Evolutionary conservation across 1,140 invertebrate species (phyloP).

Genomic region (Atta colombica): DNA sequence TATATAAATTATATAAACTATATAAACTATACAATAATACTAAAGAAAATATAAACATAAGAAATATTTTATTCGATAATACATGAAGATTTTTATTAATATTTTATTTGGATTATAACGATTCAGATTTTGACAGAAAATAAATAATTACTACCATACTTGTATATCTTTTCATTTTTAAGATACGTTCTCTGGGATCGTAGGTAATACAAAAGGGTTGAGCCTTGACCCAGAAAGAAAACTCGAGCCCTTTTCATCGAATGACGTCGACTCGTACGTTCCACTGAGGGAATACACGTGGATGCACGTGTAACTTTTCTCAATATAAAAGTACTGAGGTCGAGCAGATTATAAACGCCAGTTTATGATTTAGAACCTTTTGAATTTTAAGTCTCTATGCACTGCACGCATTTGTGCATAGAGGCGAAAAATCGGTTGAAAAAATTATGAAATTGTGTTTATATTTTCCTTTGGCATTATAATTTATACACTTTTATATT

Average conservation of each 20-base stretch:
- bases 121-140: neutral
- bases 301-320: constrained; percentile 39
- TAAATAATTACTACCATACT: neutral
- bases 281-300: constrained; percentile 39
- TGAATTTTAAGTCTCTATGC: neutral
- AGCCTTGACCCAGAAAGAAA: constrained; percentile 57
- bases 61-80: neutral
- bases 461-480: too few species aligned
- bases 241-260: constrained; percentile 45
- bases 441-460: too few species aligned
- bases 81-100: neutral
- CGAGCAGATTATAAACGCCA: constrained; percentile 16
- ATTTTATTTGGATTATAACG: neutral
- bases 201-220: constrained; percentile 29
- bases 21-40: neutral
- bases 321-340: constrained; percentile 23
- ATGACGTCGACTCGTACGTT: constrained; percentile 51
- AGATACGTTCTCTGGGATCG: constrained; percentile 2
- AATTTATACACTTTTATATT: too few species aligned
- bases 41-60: neutral
- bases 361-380: constrained; percentile 11
- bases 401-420: neutral
- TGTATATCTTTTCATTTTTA: constrained; percentile 33
- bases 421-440: neutral
- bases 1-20: neutral